Evolutionary conservation across 2,113 vertebrate genomes (phyloP).

Genomic region (Suncus etruscus): DNA sequence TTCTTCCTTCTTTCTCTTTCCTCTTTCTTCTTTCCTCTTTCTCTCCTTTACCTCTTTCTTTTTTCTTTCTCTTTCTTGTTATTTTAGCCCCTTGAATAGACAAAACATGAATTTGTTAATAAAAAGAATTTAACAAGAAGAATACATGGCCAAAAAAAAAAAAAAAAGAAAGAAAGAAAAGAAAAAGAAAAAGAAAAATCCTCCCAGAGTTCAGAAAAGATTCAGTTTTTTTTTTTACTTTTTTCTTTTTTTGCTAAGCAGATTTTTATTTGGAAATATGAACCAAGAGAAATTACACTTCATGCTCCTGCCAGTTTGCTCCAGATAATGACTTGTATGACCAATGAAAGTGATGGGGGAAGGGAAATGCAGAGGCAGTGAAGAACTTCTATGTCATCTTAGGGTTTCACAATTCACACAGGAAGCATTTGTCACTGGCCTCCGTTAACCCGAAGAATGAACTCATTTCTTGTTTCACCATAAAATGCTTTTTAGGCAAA

Average conservation of each 20-base stretch:
- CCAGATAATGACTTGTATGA: neutral
- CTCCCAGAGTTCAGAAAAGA: conserved; percentile 35
- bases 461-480: conserved; percentile 85
- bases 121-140: conserved; percentile 30
- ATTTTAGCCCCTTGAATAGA: neutral
- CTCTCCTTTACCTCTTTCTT: no score
- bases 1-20: no score
- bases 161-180: no score
- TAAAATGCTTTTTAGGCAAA: conserved; percentile 81
- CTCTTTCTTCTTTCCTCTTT: no score
- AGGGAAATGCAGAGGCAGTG: conserved; percentile 44
- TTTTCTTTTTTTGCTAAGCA: conserved; percentile 42
- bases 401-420: conserved; percentile 79
- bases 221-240: conserved; percentile 1
- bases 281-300: conserved; percentile 60
- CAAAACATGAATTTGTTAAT: conserved; percentile 62
- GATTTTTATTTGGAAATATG: conserved; percentile 54
- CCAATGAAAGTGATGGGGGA: neutral
- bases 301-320: conserved; percentile 42
- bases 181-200: conserved; percentile 3
- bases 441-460: conserved; percentile 84
- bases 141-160: neutral
- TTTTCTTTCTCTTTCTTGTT: neutral
- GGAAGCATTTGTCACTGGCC: conserved; percentile 85
- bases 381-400: conserved; percentile 81